Conservation (phyloP, 2,888 invertebrate species). For the Orchestes rusci region DNA sequence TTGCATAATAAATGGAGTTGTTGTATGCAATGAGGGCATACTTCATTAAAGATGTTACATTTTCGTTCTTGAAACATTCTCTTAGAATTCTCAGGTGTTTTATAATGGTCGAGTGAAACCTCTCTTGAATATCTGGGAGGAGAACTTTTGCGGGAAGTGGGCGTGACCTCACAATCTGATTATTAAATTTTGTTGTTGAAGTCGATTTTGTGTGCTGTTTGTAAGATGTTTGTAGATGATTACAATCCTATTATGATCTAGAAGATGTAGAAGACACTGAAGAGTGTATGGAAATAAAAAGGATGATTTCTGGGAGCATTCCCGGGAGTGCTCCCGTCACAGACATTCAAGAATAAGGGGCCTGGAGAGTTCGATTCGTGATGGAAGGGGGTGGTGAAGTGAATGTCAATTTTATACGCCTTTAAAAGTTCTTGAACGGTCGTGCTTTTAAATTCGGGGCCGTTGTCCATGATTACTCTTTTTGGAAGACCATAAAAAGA, state of each 20-base stretch:
- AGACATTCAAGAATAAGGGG: too few species aligned
- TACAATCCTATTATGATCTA: too few species aligned
- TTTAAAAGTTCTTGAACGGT: background rate
- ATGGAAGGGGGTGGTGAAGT: background rate
- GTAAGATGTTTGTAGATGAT: too few species aligned
- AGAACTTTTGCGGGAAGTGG: too few species aligned
- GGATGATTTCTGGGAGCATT: too few species aligned
- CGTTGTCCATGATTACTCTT: background rate
- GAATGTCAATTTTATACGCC: background rate
- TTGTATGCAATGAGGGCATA: background rate
- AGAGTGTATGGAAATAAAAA: too few species aligned
- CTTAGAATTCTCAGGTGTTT: background rate
- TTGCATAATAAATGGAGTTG: background rate
- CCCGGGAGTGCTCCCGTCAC: too few species aligned
- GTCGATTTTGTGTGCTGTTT: too few species aligned
- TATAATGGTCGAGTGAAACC: background rate
- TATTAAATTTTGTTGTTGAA: too few species aligned
- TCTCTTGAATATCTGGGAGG: too few species aligned
- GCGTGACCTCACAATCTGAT: too few species aligned
- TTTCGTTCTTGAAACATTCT: background rate
- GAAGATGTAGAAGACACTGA: too few species aligned
- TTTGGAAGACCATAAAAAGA: background rate
- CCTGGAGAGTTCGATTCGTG: background rate
- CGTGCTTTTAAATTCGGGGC: background rate
- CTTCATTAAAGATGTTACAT: background rate